phyloP scores from a whole-genome alignment of 2,797 vertebrate species.

The Harpagifer antarcticus region DNA sequence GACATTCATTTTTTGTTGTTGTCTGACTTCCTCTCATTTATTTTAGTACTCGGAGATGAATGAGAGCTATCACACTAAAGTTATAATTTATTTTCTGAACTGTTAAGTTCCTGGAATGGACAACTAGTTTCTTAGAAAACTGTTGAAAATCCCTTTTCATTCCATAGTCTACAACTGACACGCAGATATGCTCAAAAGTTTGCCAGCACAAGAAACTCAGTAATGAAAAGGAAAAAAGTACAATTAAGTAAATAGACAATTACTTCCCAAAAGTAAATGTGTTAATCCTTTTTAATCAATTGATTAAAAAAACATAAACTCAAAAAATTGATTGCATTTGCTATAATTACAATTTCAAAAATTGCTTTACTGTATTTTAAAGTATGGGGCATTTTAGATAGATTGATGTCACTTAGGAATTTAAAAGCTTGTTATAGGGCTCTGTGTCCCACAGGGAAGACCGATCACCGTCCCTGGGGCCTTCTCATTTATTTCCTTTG shows the following conservation, averaged over 20 bases:
- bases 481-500: conserved; percentile 55
- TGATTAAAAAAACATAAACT: neutral
- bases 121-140: neutral
- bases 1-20: neutral
- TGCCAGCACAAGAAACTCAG: neutral
- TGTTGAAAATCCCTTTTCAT: neutral
- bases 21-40: neutral
- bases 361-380: neutral
- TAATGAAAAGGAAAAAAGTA: neutral
- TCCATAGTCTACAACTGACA: neutral
- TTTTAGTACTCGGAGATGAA: conserved; percentile 1
- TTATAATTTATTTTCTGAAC: neutral
- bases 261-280: neutral
- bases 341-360: neutral
- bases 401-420: conserved; percentile 10
- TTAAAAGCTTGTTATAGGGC: neutral
- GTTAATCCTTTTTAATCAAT: neutral
- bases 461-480: conserved; percentile 9
- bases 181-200: neutral
- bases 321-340: neutral
- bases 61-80: neutral
- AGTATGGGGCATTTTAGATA: conserved; percentile 1
- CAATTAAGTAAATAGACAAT: neutral
- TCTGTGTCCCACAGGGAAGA: conserved; percentile 19
- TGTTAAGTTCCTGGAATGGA: conserved; percentile 4